Evolutionary conservation across 2,888 invertebrate genomes (phyloP).

Genomic region (Sisyra terminalis): DNA sequence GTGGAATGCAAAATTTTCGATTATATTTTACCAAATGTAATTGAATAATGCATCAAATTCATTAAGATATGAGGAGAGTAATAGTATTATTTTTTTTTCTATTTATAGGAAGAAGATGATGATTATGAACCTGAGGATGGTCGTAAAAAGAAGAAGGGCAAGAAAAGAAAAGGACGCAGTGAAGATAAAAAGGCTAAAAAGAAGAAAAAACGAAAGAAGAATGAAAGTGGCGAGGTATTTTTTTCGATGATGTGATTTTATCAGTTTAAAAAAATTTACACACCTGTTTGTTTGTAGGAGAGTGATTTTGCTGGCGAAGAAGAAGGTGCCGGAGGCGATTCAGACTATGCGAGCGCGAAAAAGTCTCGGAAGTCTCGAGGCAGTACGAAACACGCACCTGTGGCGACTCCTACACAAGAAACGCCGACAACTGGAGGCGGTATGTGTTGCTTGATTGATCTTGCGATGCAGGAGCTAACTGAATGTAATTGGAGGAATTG

Average conservation of each 20-base stretch:
- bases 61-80: too few relatives aligned
- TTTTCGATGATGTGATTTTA: constrained; percentile 3
- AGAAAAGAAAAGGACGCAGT: constrained; percentile 80
- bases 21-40: too few relatives aligned
- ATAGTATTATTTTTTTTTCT: too few relatives aligned
- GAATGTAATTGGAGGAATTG: too few relatives aligned
- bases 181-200: constrained; percentile 87
- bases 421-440: constrained; percentile 26
- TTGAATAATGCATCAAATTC: too few relatives aligned
- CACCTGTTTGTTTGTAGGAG: constrained; percentile 32
- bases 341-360: constrained; percentile 52
- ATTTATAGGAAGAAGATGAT: constrained; percentile 57
- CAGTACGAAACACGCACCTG: constrained; percentile 26
- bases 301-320: constrained; percentile 54
- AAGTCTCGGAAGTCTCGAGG: constrained; percentile 46
- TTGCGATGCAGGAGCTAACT: too few relatives aligned
- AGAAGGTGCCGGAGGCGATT: constrained; percentile 53
- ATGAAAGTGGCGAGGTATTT: constrained; percentile 68
- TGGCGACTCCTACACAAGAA: constrained; percentile 28
- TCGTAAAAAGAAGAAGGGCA: constrained; percentile 82
- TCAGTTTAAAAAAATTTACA: background rate
- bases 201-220: constrained; percentile 89
- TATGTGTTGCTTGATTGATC: constrained; percentile 12
- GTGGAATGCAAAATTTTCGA: too few relatives aligned
- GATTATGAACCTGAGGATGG: constrained; percentile 74